Base-by-base conservation (phyloP, 2,888 invertebrate genomes). In the Zaprionus lineosus region DNA sequence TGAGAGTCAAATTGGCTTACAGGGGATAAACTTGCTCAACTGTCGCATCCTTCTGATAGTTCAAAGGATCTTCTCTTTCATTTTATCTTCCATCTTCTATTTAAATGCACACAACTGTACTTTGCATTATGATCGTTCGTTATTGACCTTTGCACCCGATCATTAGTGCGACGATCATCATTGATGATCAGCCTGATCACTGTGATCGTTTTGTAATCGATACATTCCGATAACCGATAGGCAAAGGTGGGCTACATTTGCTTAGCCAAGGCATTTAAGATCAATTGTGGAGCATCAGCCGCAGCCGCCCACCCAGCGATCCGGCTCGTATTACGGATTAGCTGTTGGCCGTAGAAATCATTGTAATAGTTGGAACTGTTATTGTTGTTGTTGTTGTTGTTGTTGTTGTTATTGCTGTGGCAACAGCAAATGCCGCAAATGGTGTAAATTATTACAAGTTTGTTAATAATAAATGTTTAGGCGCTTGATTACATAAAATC, bases 391-490 rank as follows among this genome's bases (percentile, higher is more conserved):
- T 9, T 37, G 1, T 28, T 11, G 29, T 9, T 34, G 29, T 7
- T 28, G 43, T 34, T 18, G n/a, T 18, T 26, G 4, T 9, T 29
- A 6, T 29, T 29, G 3, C n/a, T 34, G 3, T 34, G 4, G 7
- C 5, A 5, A 4, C 8, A 34, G 7, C 12, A 14, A 5, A 3
- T 36, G 72, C 74, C 81, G 41, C 84, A 79, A 77, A 62, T 46
- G 78, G 74, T 78, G 59, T 74, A 82, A 77, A 67, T 83, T 64
- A 75, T 73, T 66, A 74, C 73, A 66, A 76, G 86, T 86, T 81
- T 81, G 81, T 86, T 86, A 84, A 84, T 86, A 84, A 71, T 74
- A 81, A 81, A 84, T 81, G 81, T 84, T 81, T 81, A 81, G 44
- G 77, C 82, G 81, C 82, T 81, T 77, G 84, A 86, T 81, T 81